Conservation (phyloP, 2,797 vertebrate genomes). For the Cetoscarus ocellatus region DNA sequence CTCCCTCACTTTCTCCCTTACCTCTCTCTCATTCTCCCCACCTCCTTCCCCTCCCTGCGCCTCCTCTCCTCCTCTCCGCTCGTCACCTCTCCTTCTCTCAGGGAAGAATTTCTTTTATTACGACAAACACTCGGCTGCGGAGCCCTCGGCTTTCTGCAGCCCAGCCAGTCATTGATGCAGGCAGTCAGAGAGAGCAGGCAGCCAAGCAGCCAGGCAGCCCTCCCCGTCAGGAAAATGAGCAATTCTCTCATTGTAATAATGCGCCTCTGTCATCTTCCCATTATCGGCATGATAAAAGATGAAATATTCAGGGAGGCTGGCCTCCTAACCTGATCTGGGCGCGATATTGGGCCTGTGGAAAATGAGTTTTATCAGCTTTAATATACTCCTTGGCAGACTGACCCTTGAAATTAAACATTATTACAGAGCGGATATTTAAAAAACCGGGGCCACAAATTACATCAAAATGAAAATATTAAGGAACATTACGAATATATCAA, state of each 20-base stretch:
- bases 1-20: slow-evolving; percentile 53
- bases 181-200: slow-evolving; percentile 69
- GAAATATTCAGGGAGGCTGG: slow-evolving; percentile 99
- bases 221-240: slow-evolving; percentile 94
- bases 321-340: slow-evolving; percentile 99
- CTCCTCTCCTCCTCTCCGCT: slow-evolving; percentile 63
- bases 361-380: slow-evolving; percentile 99
- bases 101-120: slow-evolving; percentile 98
- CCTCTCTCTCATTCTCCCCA: slow-evolving; percentile 56
- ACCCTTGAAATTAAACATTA: slow-evolving; percentile 99
- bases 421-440: slow-evolving; percentile 99
- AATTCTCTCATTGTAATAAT: slow-evolving; percentile 99
- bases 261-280: slow-evolving; percentile 99
- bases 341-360: slow-evolving; percentile 99
- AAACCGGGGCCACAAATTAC: slow-evolving; percentile 99
- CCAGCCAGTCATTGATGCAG: slow-evolving; percentile 76
- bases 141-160: slow-evolving; percentile 79
- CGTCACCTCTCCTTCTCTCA: slow-evolving; percentile 76
- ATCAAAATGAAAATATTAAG: slow-evolving; percentile 99
- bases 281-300: slow-evolving; percentile 99
- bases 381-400: slow-evolving; percentile 99
- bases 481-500: slow-evolving; percentile 98
- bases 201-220: slow-evolving; percentile 88
- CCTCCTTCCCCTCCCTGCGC: slow-evolving; percentile 60
- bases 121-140: slow-evolving; percentile 80